Evolutionary conservation across 2,888 invertebrate species (phyloP).

Genomic region (Aspidiotus rigidus): DNA sequence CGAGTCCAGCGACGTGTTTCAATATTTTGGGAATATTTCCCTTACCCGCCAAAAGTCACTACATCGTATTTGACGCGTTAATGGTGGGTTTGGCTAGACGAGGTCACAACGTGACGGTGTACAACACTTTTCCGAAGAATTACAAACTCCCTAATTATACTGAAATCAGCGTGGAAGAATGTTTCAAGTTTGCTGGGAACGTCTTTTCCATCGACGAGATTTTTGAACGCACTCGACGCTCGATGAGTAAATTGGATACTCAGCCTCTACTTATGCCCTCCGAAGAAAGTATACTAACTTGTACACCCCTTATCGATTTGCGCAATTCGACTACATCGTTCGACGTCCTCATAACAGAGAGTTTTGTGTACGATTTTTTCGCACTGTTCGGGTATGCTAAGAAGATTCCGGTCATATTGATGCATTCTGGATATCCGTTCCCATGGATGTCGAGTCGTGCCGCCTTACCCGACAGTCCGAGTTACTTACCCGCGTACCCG

Average conservation of each 20-base stretch:
- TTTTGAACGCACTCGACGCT: too few relatives aligned
- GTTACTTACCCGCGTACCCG: slow-evolving; percentile 26
- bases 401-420: slow-evolving; percentile 42
- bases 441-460: slow-evolving; percentile 48
- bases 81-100: slow-evolving; percentile 20
- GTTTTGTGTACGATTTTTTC: slow-evolving; percentile 60
- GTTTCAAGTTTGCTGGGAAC: too few relatives aligned
- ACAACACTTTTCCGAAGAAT: background rate
- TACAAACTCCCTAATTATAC: too few relatives aligned
- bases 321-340: background rate
- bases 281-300: too few relatives aligned
- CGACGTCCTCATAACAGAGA: slow-evolving; percentile 60
- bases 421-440: slow-evolving; percentile 53
- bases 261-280: too few relatives aligned
- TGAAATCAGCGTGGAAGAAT: too few relatives aligned
- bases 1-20: background rate
- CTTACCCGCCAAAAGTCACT: slow-evolving; percentile 21
- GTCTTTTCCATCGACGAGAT: too few relatives aligned
- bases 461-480: slow-evolving; percentile 23
- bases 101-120: slow-evolving; percentile 28
- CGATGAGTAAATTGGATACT: too few relatives aligned
- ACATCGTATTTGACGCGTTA: slow-evolving; percentile 27
- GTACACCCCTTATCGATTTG: too few relatives aligned
- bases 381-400: slow-evolving; percentile 54
- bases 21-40: slow-evolving; percentile 30